Evolutionary conservation across 2,113 vertebrate genomes (phyloP), one percentile per base, ranked within the genome.

Genomic region (Hucho hucho): DNA sequence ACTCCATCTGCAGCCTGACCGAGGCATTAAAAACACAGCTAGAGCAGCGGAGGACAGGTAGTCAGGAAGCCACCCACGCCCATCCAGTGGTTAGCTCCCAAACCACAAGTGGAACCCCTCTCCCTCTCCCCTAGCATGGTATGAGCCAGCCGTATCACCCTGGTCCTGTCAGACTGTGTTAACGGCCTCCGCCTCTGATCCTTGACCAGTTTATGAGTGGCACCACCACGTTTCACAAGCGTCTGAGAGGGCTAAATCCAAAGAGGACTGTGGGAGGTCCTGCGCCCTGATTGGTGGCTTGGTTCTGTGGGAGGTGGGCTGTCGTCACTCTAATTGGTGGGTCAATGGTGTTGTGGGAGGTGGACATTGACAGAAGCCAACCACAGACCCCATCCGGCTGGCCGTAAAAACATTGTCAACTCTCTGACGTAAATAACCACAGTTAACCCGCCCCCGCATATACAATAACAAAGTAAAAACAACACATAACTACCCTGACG

Each of bases 201-300:
- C 77, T 26, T 56, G 75, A 73, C 79, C 70, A 77, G 78, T 92
- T 90, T 90, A 88, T 9, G 47, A 88, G 86, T 75, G 76, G 79
- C 85, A 82, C 85, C 78, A 61, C 73, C 20, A 47, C 43, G 71
- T 70, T 81, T 81, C 79, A 74, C 71, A 64, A 59, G 77, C 26
- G 65, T 84, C 73, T 70, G 53, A 86, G 76, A 25, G 24, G 74
- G 64, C 75, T 78, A 73, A 81, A 80, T 78, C 58, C 74, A 63
- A 49, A 70, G 73, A 78, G 46, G 73, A 59, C 80, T 49, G 75
- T 85, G 75, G 86, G 86, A 87, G 79, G 81, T 85, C 79, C 67
- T 47, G 14, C 22, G 29, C 72, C 47, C 25, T 66, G 29, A 59
- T 20, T 72, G 77, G 63, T 69, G 7, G 37, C 69, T 76, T 79